Base-by-base conservation (phyloP, 2,797 vertebrate species). In the Spinus olivaceus region DNA sequence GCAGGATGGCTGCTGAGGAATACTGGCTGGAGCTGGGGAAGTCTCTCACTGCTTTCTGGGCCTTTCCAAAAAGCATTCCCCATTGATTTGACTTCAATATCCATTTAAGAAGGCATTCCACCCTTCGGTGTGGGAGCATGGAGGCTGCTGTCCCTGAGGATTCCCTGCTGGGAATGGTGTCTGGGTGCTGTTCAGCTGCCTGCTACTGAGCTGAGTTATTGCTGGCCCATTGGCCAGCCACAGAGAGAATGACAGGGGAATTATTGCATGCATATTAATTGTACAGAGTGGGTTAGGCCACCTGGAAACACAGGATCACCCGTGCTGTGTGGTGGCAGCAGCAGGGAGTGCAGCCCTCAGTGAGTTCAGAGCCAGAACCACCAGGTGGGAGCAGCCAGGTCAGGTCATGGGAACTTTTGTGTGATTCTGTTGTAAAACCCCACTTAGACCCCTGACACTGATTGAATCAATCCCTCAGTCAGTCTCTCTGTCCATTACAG, bases 1-100 rank as follows among this genome's bases (percentile, higher is more conserved):
- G 17, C n/a, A 15, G 59, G 19, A 6, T 30, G 0, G 0, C 44
- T 0, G 4, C 47, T 39, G 41, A 30, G 39, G 23, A 6, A 1
- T 0, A 4, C 5, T 27, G 61, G 2, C 21, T n/a, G 69, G 21
- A 37, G 37, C 56, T 59, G 17, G 47, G n/a, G 32, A 39, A 46
- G 27, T 11, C 32, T 44, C 50, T 53, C 19, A 0, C 7, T 46
- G 47, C 66, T 53, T 53, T 39, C 56, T 42, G 59, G 22, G 12
- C 8, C 18, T 80, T 27, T 70, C 63, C 35, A 41, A 24, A 3
- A 1, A 23, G 41, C 17, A 7, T 30, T 81, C 63, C 28, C 27
- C 18, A 4, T 56, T 11, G n/a, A 61, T 22, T 32, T 27, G 32
- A n/a, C 13, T 64, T 16, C 25, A 60, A 3, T 33, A 8, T 0